phyloP scores from a whole-genome alignment of 64 coral and sea anemone genomes.

The Montipora cactus region DNA sequence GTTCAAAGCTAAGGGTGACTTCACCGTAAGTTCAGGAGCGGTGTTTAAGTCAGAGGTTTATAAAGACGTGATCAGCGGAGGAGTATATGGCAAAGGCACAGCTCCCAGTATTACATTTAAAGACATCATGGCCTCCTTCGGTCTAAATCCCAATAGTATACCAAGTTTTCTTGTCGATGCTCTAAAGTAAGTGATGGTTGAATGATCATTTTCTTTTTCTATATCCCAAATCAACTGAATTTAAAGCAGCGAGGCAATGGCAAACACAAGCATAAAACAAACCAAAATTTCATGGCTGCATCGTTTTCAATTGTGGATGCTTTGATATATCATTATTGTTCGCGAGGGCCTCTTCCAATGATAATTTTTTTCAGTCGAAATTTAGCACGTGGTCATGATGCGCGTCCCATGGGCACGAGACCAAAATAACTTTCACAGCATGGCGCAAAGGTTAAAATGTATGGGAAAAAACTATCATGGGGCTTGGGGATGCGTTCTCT shows the following conservation, averaged over 20 bases:
- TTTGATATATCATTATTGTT: too few relatives aligned
- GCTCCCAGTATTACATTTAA: slow-evolving; percentile 57
- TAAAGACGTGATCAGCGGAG: slow-evolving; percentile 63
- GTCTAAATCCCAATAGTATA: slow-evolving; percentile 26
- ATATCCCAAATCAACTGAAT: too few relatives aligned
- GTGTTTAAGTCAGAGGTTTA: slow-evolving; percentile 78
- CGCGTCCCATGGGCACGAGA: too few relatives aligned
- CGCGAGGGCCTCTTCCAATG: too few relatives aligned
- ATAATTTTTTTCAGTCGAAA: too few relatives aligned
- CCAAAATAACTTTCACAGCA: too few relatives aligned
- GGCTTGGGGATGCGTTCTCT: too few relatives aligned
- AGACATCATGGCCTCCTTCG: slow-evolving; percentile 55
- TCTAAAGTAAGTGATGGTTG: slow-evolving; percentile 69
- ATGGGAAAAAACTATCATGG: too few relatives aligned
- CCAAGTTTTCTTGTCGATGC: slow-evolving; percentile 66
- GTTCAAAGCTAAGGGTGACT: slow-evolving; percentile 87
- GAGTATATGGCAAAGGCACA: slow-evolving; percentile 68
- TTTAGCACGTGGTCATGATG: too few relatives aligned
- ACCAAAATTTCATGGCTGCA: too few relatives aligned
- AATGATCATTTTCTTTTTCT: background rate
- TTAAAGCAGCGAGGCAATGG: background rate
- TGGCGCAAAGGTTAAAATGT: too few relatives aligned
- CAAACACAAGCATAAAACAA: background rate
- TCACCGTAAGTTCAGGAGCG: slow-evolving; percentile 60
- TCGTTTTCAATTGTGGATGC: too few relatives aligned